Evolutionary conservation across 2,797 vertebrate genomes (phyloP).

Genomic region (Selene dorsalis): DNA sequence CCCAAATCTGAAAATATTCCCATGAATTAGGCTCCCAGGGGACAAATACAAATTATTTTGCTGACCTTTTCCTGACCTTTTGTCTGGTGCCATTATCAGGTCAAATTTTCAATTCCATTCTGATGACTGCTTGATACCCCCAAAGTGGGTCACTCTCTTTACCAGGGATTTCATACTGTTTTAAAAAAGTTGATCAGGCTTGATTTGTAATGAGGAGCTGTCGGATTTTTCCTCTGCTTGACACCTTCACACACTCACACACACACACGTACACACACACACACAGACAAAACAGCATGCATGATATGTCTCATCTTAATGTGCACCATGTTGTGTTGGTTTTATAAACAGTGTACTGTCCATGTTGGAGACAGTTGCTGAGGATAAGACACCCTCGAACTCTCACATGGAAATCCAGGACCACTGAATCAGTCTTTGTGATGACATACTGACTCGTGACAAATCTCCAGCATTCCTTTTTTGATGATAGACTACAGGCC

Average conservation of each 20-base stretch:
- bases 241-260: not conserved
- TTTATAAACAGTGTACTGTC: slow-evolving; percentile 28
- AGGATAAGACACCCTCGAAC: slow-evolving; percentile 41
- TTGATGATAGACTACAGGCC: slow-evolving; percentile 71
- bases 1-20: slow-evolving; percentile 3
- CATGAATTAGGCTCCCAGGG: not conserved
- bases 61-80: slow-evolving; percentile 12
- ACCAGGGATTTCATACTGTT: not conserved
- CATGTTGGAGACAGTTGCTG: slow-evolving; percentile 34
- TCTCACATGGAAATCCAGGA: slow-evolving; percentile 46
- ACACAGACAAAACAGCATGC: slow-evolving; percentile 36
- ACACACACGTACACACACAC: slow-evolving; percentile 26
- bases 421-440: slow-evolving; percentile 52
- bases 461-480: slow-evolving; percentile 73
- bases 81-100: slow-evolving; percentile 5
- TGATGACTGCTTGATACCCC: not conserved
- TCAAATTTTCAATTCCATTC: slow-evolving; percentile 8
- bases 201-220: slow-evolving; percentile 8
- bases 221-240: slow-evolving; percentile 24
- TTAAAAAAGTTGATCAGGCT: not conserved
- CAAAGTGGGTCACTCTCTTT: not conserved
- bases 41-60: not conserved
- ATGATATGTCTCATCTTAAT: slow-evolving; percentile 31
- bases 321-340: slow-evolving; percentile 27
- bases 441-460: slow-evolving; percentile 60